Evolutionary conservation across 2,113 vertebrate genomes (phyloP), one percentile per base, ranked within the genome.

Genomic region (Eublepharis macularius): DNA sequence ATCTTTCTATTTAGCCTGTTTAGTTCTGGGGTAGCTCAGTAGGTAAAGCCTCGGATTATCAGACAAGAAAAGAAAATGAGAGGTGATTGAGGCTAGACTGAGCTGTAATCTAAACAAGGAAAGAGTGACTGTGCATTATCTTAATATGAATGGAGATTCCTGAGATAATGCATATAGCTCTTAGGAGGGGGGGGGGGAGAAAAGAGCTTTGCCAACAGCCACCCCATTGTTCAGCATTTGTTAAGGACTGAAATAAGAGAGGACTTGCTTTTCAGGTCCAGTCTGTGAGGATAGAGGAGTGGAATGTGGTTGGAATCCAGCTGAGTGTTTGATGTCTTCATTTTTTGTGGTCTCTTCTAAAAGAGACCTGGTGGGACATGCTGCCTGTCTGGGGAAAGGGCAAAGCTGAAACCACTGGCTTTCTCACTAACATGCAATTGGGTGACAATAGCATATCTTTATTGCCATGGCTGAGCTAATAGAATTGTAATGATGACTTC

Each of bases 191-290:
- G 86, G 80, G 88, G 80, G 68, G 65, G 66, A 79, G 21, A 47
- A 93, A 91, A 92, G 92, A 79, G 90, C 92, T 94, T 95, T 92
- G 92, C 93, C 94, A 95, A 94, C 94, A 96, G 94, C 92, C 93
- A 94, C 81, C 26, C 93, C 92, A 97, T 98, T 98, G 97, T 98
- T 93, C 89, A 54, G 72, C 91, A 95, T 97, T 98, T 98, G 97
- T 98, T 92, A n/a, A 95, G 88, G 90, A 87, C 82, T 85, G 91
- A 96, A 96, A 96, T 94, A 91, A 95, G 95, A 94, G 92, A 89
- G 94, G 93, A 92, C 83, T 70, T 87, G 91, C 95, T 96, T 96
- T 97, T 96, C 94, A 94, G 90, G 90, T 94, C 91, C 65, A 41
- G 91, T 90, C 87, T 93, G 89, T 93, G 92, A 94, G 90, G 94